Evolutionary conservation across 2,113 vertebrate genomes (phyloP), one percentile per base, ranked within the genome.

Genomic region (Mormyrus lacerda): DNA sequence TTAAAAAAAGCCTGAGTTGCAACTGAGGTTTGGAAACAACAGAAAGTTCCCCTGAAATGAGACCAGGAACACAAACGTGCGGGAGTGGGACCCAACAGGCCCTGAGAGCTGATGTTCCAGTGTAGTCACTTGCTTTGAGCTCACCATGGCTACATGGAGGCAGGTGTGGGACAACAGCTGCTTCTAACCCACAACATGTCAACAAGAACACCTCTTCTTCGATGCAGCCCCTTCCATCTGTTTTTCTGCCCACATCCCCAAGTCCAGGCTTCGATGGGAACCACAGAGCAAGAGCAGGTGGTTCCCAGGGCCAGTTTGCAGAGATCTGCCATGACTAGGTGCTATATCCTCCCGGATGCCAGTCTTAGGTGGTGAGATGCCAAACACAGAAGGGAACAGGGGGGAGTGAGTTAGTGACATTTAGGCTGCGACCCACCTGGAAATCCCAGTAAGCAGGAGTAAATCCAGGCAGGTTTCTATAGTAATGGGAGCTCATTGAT

Each of bases 1-100:
- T 51, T 3, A 73, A 44, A 89, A 89, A 55, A 89, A 45, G 84
- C 89, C 89, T 89, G 84, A 89, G 84, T 73, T 69, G 24, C 47
- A 69, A 89, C 53, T 89, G 89, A 89, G 84, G 55, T 87, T 21
- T 19, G 31, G 55, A 50, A 35, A 86, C 53, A 89, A 85, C 55
- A 55, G 44, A 86, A 85, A 13, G 50, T 84, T 55, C 55, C 84
- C 51, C n/a, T 48, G 79, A 58, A 84, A 21, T 39, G 48, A 89
- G 65, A 87, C 83, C n/a, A 39, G 9, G 27, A 53, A 82, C 61
- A 73, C 7, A 87, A 42, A 44, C 17, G 17, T 35, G 27, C 85
- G 17, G 50, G 47, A 53, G 47, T 87, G 42, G 35, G 58, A 24
- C 17, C 51, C 55, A 89, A 61, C 44, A 35, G 24, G n/a, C 31